Conservation (phyloP, 2,797 vertebrate species). For the Brachymystax lenok region DNA sequence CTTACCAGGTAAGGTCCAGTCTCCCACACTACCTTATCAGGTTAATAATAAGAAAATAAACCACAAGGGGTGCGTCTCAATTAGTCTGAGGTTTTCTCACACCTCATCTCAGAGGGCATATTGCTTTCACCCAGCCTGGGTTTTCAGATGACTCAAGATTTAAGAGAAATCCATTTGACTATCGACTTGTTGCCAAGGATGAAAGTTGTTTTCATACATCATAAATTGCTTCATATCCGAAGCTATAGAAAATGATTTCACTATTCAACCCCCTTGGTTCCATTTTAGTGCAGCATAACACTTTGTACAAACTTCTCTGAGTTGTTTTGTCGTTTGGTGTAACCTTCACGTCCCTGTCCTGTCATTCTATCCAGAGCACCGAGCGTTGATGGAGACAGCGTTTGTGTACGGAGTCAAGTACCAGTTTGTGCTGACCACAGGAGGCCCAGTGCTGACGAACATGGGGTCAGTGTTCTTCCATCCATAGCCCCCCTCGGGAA, state of each 20-base stretch:
- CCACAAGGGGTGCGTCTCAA: neutral
- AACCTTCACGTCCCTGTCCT: neutral
- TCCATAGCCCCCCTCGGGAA: neutral
- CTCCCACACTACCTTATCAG: neutral
- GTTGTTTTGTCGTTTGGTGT: neutral
- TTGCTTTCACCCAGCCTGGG: no score
- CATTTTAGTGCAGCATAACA: neutral
- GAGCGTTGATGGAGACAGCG: constrained; percentile 91
- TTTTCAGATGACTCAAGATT: neutral
- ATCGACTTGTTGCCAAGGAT: neutral
- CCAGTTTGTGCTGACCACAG: constrained; percentile 92
- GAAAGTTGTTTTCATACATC: neutral
- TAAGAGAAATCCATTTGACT: neutral
- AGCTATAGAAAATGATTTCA: neutral
- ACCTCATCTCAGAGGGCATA: no score
- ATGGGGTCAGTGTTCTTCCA: constrained; percentile 73
- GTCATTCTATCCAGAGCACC: constrained; percentile 78
- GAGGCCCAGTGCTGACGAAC: constrained; percentile 79
- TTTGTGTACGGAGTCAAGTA: constrained; percentile 89
- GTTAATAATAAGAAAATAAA: neutral
- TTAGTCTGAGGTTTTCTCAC: neutral
- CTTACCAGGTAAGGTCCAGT: constrained; percentile 81
- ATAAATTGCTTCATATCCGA: neutral
- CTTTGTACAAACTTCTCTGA: neutral
- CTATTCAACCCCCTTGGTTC: neutral